Evolutionary conservation across 2,797 vertebrate genomes (phyloP).

Genomic region (Etheostoma nigrum): DNA sequence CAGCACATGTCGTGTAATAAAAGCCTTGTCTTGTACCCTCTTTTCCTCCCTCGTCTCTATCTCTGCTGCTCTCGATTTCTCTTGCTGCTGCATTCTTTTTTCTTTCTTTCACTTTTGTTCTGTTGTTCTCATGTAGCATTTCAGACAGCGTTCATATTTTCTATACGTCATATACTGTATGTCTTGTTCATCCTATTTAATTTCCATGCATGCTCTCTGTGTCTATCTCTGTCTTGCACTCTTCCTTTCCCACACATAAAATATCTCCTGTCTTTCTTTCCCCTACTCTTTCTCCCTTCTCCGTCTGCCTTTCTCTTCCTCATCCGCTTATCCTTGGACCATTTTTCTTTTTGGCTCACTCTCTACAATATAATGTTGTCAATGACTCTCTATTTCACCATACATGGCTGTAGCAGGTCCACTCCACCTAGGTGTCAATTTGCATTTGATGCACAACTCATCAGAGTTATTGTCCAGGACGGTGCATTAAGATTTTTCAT

Average conservation of each 20-base stretch:
- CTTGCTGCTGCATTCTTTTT: conserved; percentile 5
- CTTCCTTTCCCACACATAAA: conserved; percentile 14
- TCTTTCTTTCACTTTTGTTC: conserved; percentile 25
- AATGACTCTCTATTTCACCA: conserved; percentile 28
- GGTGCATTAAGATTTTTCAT: neutral
- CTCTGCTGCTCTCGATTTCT: conserved; percentile 13
- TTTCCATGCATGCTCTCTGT: conserved; percentile 19
- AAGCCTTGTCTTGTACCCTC: conserved; percentile 70
- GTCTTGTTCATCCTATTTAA: conserved; percentile 18
- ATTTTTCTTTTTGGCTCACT: neutral
- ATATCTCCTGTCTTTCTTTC: conserved; percentile 2
- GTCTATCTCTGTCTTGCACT: conserved; percentile 1
- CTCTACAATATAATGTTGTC: conserved; percentile 6
- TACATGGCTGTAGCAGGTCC: conserved; percentile 5
- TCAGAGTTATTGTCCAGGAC: conserved; percentile 42
- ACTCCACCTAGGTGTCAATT: conserved; percentile 47
- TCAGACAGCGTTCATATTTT: neutral
- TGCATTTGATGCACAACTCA: conserved; percentile 52
- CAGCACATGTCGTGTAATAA: conserved; percentile 79
- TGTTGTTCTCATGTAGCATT: conserved; percentile 11
- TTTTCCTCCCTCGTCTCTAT: conserved; percentile 57
- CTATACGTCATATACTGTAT: neutral
- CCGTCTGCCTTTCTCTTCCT: conserved; percentile 4
- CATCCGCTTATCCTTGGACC: conserved; percentile 12
- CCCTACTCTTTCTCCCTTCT: neutral